Base-by-base conservation (phyloP, 1,140 invertebrate species). In the Diabrotica undecimpunctata region DNA sequence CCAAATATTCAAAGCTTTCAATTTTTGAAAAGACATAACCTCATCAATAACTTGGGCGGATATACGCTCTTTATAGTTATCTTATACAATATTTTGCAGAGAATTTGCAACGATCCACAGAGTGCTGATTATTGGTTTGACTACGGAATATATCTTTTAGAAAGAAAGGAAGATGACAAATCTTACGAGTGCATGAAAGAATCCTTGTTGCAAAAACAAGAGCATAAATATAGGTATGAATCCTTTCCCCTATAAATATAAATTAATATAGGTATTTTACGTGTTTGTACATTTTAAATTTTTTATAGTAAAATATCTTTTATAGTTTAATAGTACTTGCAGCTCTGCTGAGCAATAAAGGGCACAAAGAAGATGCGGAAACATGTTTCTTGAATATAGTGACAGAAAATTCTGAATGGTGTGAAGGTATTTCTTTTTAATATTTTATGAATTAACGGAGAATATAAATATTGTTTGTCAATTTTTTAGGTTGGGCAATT, bases 121-220 rank as follows among this genome's bases (percentile, higher is more conserved):
- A 70, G 70, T 64, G 51, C 70, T 9, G 67, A 73, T 53, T 57
- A 25, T 8, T 77, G 75, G 75, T 72, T 74, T 46, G 67, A 77
- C 25, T 75, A 70, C 54, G 75, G 72, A 37, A 58, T 77, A 51
- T 77, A 64, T 55, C 59, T 73, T n/a, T 41, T 74, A 11, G 68
- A 72, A 69, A 54, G 68, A 6, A 63, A 67, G 3, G 12, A 70
- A 8, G 8, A 37, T 6, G 70, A 73, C 60, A 65, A 70, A 50
- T 72, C 74, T 7, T 68, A 73, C 38, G 69, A 75, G 66, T 75
- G 72, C 62, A 9, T 74, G 14, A 70, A 68, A 55, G 68, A 73
- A 65, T 66, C 69, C 7, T 67, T 77, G 37, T 36, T 59, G 3
- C 59, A 50, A 12, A 68, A 74, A 37, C 11, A 53, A 0, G 38